These are phyloP conservation scores for Pomatostomus ruficeps DNA, from an alignment of 2,113 vertebrate genomes.

Conservation along the genomic window DNA sequence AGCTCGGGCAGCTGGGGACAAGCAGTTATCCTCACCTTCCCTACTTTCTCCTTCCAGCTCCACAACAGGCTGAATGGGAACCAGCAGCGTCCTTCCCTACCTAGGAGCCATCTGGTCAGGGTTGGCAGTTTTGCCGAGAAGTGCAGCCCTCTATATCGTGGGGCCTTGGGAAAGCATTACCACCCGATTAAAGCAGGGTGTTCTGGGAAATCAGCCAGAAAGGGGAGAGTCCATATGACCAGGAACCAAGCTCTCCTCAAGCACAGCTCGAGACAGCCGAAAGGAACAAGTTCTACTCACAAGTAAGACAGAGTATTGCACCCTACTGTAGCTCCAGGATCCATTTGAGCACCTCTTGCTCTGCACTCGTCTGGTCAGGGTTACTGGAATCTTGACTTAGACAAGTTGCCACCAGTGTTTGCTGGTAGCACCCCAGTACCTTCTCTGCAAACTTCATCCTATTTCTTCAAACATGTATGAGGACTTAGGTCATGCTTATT, in stretches of 20 bases:
- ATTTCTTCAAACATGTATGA: not conserved
- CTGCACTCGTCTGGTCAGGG: not conserved
- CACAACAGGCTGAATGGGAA: not conserved
- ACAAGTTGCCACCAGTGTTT: not conserved
- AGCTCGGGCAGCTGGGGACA: rapidly evolving
- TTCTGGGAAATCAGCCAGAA: not conserved
- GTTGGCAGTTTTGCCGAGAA: not conserved
- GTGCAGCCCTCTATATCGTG: rapidly evolving
- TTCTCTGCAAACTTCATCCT: not conserved
- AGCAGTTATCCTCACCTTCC: not conserved
- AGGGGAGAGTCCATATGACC: rapidly evolving
- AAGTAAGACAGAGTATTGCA: not conserved
- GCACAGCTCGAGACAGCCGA: not conserved
- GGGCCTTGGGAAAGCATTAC: not conserved
- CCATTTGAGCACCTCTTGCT: not conserved
- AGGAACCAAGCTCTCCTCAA: not conserved
- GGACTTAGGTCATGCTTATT: not conserved
- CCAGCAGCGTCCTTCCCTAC: not conserved
- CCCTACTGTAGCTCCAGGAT: not conserved
- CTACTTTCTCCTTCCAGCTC: not conserved
- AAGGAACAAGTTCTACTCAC: not conserved
- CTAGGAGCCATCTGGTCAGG: not conserved
- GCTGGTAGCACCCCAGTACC: not conserved
- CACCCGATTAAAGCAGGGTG: not conserved
- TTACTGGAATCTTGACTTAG: not conserved